Evolutionary conservation across 2,888 invertebrate species (phyloP).

Genomic region (Brachypalpus laphriformis): DNA sequence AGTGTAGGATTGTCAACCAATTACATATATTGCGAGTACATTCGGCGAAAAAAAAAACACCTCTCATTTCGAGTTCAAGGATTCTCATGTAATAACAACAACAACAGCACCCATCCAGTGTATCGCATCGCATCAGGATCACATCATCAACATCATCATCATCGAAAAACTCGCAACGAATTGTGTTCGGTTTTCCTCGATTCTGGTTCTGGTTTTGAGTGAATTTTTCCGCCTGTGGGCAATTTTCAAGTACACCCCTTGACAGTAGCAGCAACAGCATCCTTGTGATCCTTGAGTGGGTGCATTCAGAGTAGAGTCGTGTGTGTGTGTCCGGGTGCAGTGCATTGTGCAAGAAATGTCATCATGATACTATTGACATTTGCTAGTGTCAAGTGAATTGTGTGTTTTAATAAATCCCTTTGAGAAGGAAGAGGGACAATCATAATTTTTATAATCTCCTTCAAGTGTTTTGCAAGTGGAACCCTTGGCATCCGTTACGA

Average conservation of each 20-base stretch:
- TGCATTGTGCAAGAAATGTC: constrained; percentile 62
- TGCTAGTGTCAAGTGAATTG: constrained; percentile 63
- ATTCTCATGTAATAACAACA: constrained; percentile 60
- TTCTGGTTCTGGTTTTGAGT: constrained; percentile 42
- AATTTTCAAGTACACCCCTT: constrained; percentile 76
- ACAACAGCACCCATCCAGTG: neutral
- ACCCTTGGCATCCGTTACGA: constrained; percentile 65
- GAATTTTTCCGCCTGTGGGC: constrained; percentile 61
- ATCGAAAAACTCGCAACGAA: constrained; percentile 48
- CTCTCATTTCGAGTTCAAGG: constrained; percentile 51
- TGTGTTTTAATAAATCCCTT: constrained; percentile 46
- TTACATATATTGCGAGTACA: constrained; percentile 39
- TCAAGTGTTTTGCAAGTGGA: constrained; percentile 18
- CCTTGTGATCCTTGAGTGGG: constrained; percentile 61
- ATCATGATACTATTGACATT: constrained; percentile 72
- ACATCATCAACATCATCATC: constrained; percentile 41
- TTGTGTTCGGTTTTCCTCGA: constrained; percentile 12
- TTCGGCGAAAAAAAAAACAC: constrained; percentile 18
- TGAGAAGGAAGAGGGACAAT: neutral
- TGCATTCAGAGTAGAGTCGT: constrained; percentile 4
- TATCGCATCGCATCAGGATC: constrained; percentile 28
- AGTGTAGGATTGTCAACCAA: constrained; percentile 61
- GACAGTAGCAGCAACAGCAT: constrained; percentile 66
- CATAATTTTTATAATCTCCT: neutral
- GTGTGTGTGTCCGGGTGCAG: constrained; percentile 12